Conservation (phyloP, 1,140 invertebrate species). For the Lamellibrachia luymesi region DNA sequence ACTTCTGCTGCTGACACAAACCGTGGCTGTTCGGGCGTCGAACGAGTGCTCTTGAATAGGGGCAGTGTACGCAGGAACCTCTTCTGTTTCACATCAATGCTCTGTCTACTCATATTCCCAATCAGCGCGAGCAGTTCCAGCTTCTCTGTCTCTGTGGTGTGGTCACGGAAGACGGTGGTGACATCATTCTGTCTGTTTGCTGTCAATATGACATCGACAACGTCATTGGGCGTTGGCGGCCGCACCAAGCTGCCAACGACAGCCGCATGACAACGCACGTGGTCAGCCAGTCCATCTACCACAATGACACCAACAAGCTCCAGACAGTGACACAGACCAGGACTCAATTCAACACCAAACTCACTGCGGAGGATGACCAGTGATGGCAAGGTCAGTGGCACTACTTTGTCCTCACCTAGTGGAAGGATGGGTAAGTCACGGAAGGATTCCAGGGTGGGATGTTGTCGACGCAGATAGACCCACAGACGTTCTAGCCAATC, state of each 20-base stretch:
- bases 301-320: background rate
- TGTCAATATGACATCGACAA: background rate
- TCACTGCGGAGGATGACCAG: conserved; percentile 12
- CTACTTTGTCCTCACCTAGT: background rate
- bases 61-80: background rate
- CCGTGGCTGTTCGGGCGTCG: background rate
- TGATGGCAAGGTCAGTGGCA: background rate
- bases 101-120: background rate
- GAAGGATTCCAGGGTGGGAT: background rate
- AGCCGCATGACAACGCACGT: background rate
- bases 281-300: background rate
- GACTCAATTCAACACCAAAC: background rate
- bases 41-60: background rate
- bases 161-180: background rate
- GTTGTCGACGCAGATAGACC: background rate
- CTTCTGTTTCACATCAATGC: background rate
- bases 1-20: background rate
- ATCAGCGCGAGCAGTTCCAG: background rate
- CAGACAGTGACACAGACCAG: background rate
- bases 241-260: background rate
- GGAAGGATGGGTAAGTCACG: background rate
- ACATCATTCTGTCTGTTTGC: background rate
- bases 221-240: background rate
- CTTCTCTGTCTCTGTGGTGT: background rate
- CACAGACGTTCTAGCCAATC: background rate